Base-by-base conservation (phyloP, 1,140 invertebrate species). In the Drosophila sproati region DNA sequence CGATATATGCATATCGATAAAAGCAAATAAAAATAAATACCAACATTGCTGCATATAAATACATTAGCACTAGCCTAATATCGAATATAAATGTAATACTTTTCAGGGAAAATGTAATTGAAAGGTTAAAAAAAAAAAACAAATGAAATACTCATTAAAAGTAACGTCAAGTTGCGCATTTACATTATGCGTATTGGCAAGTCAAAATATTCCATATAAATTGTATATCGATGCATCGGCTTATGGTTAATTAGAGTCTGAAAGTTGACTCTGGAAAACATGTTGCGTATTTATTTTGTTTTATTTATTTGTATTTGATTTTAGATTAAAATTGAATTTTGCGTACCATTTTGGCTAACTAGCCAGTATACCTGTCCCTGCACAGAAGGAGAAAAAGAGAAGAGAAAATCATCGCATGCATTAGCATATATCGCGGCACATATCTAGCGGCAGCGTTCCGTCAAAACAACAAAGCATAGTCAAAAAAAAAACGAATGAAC, bases 401-500 rank as follows among this genome's bases (percentile, higher is more conserved):
- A 20, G 20, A 20, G 20, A 48, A 57, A 50, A 57, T 56, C 43
- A 63, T 71, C 34, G 68, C 59, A 39, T 32, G 32, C 48, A 70
- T 5, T 45, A 5, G 8, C n/a, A 64, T 59, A 72, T 47, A 72
- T 72, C 61, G 31, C 29, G 28, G 35, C 43, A 20, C 72, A 74
- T 47, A 62, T 8, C 66, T 70, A 74, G 71, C 57, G 73, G 54
- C 71, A 80, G 73, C 79, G 73, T 76, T 81, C 67, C 57, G 74
- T 68, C 78, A 76, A 80, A 78, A 78, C 76, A 78, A 75, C 73
- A 78, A 78, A 78, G 76, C 54, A 64, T 39, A 66, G 61, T 47
- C 32, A 56, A 56, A 10, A 57, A 56, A 28, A 57, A 51, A 29
- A 66, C 31, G n/a, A 60, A 47, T 47, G 32, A 57, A 45, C 43